Base-by-base conservation (phyloP, 1,140 invertebrate genomes). In the Zaprionus taronus region DNA sequence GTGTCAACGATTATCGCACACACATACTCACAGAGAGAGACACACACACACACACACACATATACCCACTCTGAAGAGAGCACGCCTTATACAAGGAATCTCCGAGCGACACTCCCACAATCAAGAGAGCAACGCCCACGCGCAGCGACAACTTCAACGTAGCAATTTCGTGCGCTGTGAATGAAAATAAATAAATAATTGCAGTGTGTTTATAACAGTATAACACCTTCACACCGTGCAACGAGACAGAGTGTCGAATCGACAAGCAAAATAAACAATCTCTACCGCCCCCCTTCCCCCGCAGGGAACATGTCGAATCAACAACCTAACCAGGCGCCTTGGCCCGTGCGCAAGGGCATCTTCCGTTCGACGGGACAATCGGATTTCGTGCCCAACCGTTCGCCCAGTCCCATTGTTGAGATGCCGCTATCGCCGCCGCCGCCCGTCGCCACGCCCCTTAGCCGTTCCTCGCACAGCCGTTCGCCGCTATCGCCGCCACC, bases 291-390 rank as follows among this genome's bases (percentile, higher is more conserved):
- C 14, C 56, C 14, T 5, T 28, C 20, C 17, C 6, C n/a, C 15
- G 36, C 41, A 0, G 51, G 14, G 49, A 56, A 15, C 47, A 92
- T 91, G 91, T 91, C 84, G 57, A 81, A 94, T 76, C 83, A 94
- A 78, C 95, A 94, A 83, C 17, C 17, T 0, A 78, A 94, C 71
- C 84, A 94, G 75, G 95, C 94, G 82, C 95, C 95, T 86, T 96
- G 96, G 95, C 95, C 95, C 57, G 94, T 96, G 70, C 94, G 94
- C 80, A 95, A 94, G 74, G 94, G 95, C 77, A 94, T 94, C 87
- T 95, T 95, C 79, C 94, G 94, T 60, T 94, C 94, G 49, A 90
- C 77, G 60, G 93, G 92, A 2, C 93, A 93, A 71, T 93, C 93
- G 24, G 89, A 93, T 64, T 93, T 92, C 47, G 78, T 86, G 77